Conservation (phyloP, 2,113 vertebrate species). For the Pseudopipra pipra region DNA sequence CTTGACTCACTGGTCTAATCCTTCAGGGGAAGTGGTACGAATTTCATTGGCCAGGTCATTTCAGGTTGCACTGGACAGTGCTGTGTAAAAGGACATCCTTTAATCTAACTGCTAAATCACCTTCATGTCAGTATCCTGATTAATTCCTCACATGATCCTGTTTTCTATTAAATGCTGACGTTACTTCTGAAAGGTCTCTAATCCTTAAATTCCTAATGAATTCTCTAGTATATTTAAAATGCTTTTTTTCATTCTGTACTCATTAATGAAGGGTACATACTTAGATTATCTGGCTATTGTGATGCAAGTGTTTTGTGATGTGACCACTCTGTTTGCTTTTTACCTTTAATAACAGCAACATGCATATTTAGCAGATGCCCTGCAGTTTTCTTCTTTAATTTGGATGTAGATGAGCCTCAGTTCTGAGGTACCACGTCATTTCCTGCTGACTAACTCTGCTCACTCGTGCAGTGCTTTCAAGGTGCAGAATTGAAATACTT, state of each 20-base stretch:
- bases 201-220: not conserved
- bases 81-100: not conserved
- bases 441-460: not conserved
- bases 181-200: not conserved
- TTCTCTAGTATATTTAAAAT: not conserved
- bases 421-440: not conserved
- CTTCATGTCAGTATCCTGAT: conserved; percentile 1
- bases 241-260: not conserved
- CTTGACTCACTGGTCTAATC: not conserved
- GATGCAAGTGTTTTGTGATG: not conserved
- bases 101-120: conserved; percentile 2
- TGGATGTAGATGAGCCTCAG: not conserved
- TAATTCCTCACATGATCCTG: not conserved
- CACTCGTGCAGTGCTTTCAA: not conserved
- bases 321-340: not conserved
- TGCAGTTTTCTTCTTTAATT: not conserved
- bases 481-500: not conserved
- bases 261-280: not conserved
- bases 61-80: not conserved
- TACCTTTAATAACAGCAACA: not conserved
- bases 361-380: not conserved
- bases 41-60: not conserved
- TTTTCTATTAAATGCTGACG: not conserved
- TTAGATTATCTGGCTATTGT: not conserved
- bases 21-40: not conserved